Percentiles rank a stretch among this genome's conserved stretches.
Evolutionary conservation across 2,888 invertebrate species (phyloP).

Genomic region (Harpalus rufipes): DNA sequence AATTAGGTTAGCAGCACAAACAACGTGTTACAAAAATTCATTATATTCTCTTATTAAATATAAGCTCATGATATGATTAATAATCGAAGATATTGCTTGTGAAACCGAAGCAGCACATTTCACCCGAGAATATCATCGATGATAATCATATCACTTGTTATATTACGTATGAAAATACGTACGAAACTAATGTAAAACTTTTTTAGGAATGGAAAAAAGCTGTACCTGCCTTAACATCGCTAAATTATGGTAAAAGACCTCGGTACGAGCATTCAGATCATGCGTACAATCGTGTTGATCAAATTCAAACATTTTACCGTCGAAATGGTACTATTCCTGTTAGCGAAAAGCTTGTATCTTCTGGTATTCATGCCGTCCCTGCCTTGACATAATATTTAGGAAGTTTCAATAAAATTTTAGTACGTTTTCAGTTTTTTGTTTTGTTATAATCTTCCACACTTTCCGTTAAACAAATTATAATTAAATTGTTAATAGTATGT

Average conservation of each 20-base stretch:
- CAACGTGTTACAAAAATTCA: no score
- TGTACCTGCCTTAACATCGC: constrained; percentile 74
- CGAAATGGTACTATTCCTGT: constrained; percentile 71
- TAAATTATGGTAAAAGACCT: constrained; percentile 74
- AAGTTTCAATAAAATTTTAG: constrained; percentile 4
- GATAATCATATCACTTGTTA: no score
- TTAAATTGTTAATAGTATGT: no score
- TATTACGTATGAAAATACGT: no score
- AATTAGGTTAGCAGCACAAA: no score
- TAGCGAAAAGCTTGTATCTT: constrained; percentile 68
- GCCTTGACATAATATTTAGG: neutral
- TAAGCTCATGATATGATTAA: no score
- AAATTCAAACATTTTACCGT: constrained; percentile 73
- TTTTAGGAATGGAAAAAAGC: constrained; percentile 74
- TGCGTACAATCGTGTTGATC: constrained; percentile 71
- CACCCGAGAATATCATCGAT: no score
- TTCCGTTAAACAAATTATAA: neutral
- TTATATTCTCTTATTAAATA: no score
- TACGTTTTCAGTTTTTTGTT: neutral
- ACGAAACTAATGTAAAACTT: neutral
- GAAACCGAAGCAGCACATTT: no score
- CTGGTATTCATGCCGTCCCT: constrained; percentile 16
- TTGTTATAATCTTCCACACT: neutral
- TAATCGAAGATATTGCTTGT: no score
- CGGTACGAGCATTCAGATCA: constrained; percentile 72